These are phyloP conservation scores for Exephanes ischioxanthus DNA, from an alignment of 2,888 invertebrate genomes.

Conservation along the genomic window DNA sequence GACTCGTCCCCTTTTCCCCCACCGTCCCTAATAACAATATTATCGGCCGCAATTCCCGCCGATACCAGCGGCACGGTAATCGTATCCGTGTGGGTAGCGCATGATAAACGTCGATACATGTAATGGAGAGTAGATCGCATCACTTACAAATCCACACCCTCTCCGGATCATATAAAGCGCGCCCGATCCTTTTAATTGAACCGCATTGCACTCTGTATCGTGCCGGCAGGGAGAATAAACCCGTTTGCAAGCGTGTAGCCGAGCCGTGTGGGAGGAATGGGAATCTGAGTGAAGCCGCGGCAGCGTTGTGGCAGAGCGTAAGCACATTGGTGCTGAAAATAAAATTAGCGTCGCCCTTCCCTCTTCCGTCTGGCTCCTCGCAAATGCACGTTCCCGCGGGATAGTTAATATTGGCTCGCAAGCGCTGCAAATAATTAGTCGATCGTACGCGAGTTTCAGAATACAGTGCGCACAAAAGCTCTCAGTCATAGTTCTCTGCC, in stretches of 20 bases:
- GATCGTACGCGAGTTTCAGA: not conserved
- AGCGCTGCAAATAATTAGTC: not conserved
- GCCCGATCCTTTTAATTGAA: conserved; percentile 36
- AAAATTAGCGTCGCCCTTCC: conserved; percentile 41
- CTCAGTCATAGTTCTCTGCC: not conserved
- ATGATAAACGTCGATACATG: conserved; percentile 7
- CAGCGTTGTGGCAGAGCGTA: conserved; percentile 24
- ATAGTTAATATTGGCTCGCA: conserved; percentile 5
- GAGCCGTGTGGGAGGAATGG: conserved; percentile 13
- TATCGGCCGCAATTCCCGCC: not conserved
- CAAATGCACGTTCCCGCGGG: not conserved
- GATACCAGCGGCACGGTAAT: not conserved
- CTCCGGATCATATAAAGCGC: not conserved
- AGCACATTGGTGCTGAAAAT: conserved; percentile 58
- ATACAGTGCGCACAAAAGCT: not conserved
- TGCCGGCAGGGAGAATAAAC: conserved; percentile 25
- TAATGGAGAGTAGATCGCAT: conserved; percentile 31
- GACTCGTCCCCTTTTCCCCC: not conserved
- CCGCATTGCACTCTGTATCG: conserved; percentile 37
- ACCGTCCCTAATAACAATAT: not conserved
- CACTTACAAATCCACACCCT: conserved; percentile 20
- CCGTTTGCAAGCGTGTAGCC: not conserved
- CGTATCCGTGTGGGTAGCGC: not conserved
- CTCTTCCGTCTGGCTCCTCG: not conserved
- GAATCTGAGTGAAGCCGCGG: conserved; percentile 8